Base-by-base conservation (phyloP, 2,888 invertebrate genomes). In the Pilophorus perplexus region DNA sequence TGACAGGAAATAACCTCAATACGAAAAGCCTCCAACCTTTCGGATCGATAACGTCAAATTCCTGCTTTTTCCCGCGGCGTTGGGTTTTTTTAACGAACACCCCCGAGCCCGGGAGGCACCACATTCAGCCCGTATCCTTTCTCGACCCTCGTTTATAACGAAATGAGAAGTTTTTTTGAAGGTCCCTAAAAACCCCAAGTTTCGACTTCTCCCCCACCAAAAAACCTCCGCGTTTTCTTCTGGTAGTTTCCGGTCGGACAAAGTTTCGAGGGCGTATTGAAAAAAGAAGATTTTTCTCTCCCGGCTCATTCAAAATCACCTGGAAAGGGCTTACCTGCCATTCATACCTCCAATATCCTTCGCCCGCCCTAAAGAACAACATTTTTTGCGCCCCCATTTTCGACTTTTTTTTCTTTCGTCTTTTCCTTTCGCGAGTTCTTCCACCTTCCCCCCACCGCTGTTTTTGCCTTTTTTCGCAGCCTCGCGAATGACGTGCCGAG, bases 401-500 rank as follows among this genome's bases (percentile, higher is more conserved):
- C 42, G n/a, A 4, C 16, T 20, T 37, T 18, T 37, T 20, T 18
- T 28, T 38, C 12, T 38, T 20, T 14, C 38, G 1, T 6, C 12
- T 37, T 18, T 42, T 22, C 59, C 14, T 42, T 40, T 42, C 42
- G 14, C 59, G n/a, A n/a, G 40, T 42, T 40, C n/a, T 42, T 42
- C 44, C 40, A n/a, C 59, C 16, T 25, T 22, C 40, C 40, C 22
- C 23, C 20, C 42, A 23, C 25, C 59, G 22, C 42, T 23, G n/a
- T 23, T 40, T 38, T 12, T 10, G 3, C 22, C 10, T 14, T n/a
- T 3, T 48, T 48, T 20, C 22, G 20, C 48, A 14, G 48, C 10
- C 42, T 59, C 59, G 42, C 59, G 42, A 42, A 59, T 59, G 59
- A 40, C 59, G 59, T 10, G 59, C 59, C 22, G 59, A n/a, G 48